Evolutionary conservation across 2,797 vertebrate species (phyloP), one percentile per base, ranked within the genome.

Genomic region (Rhabdomys pumilio): DNA sequence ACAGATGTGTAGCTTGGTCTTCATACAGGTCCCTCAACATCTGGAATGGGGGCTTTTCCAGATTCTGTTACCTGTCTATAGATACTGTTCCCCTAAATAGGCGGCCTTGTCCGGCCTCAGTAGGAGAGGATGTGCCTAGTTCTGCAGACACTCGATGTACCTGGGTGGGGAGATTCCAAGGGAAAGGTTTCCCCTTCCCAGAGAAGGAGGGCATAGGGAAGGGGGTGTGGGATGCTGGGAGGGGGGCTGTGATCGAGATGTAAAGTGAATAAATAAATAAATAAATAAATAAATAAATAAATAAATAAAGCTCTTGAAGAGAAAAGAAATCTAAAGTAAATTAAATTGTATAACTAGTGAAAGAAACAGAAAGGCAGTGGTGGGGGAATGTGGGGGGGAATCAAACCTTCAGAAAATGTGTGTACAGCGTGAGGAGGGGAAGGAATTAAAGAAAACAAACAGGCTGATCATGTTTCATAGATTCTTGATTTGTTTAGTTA

Each of bases 401-500:
- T 29, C 61, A 57, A 89, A 82, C 89, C 29, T 87, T 84, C 24
- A 97, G 87, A 94, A 91, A 93, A 90, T 96, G 91, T 29, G 65
- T 50, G 57, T 57, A 47, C 59, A 76, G 80, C 5, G 9, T 12
- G 57, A 22, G 44, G 29, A 19, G 72, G 65, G 13, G 22, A 67
- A 15, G 77, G 73, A 86, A 90, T 80, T 31, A 76, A 86, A 94
- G 82, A 67, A 83, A 96, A 91, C n/a, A 87, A 72, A 87, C 83
- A 86, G 9, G 34, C 86, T 73, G 94, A 84, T 96, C 89, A 14
- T 80, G 92, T 95, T 97, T 98, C 97, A 80, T 55, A 94, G 85
- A 96, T 92, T 91, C 91, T 93, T 87, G 69, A 96, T 72, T 92
- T 98, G 95, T 96, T 97, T 96, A 94, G 90, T 89, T 95, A 95